Percentiles rank a stretch among this genome's conserved stretches.
phyloP scores from a whole-genome alignment of 2,113 vertebrate species.

The Brienomyrus longianalis region DNA sequence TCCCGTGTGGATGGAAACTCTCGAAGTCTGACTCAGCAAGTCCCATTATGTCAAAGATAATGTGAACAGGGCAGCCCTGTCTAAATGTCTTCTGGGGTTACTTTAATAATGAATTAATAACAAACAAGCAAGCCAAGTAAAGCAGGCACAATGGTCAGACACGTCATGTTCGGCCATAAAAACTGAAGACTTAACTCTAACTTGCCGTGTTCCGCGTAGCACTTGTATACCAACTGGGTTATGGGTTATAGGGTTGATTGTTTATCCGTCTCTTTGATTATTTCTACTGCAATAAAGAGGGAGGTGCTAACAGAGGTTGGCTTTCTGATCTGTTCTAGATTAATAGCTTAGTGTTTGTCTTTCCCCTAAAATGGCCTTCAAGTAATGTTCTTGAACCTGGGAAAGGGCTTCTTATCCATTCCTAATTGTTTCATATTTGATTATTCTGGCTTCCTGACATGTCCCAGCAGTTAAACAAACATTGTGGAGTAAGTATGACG shows the following conservation, averaged over 20 bases:
- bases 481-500: too few species aligned
- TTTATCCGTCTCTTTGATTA: not conserved
- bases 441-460: not conserved
- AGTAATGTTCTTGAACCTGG: not conserved
- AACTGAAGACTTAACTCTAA: constrained; percentile 30
- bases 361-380: not conserved
- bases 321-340: not conserved
- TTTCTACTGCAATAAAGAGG: not conserved
- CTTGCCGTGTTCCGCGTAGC: not conserved
- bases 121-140: constrained; percentile 42
- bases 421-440: not conserved
- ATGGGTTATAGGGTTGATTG: not conserved
- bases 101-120: constrained; percentile 50
- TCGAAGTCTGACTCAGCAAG: constrained; percentile 41
- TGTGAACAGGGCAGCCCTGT: constrained; percentile 32
- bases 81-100: constrained; percentile 46
- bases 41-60: constrained; percentile 48
- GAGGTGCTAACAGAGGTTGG: not conserved
- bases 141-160: constrained; percentile 30
- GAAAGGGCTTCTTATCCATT: not conserved
- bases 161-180: constrained; percentile 17
- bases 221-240: not conserved
- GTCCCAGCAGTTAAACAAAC: not conserved
- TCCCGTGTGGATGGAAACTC: constrained; percentile 52
- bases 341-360: not conserved